phyloP scores from a whole-genome alignment of 1,140 invertebrate species.

The Drosophila kohkoa region DNA sequence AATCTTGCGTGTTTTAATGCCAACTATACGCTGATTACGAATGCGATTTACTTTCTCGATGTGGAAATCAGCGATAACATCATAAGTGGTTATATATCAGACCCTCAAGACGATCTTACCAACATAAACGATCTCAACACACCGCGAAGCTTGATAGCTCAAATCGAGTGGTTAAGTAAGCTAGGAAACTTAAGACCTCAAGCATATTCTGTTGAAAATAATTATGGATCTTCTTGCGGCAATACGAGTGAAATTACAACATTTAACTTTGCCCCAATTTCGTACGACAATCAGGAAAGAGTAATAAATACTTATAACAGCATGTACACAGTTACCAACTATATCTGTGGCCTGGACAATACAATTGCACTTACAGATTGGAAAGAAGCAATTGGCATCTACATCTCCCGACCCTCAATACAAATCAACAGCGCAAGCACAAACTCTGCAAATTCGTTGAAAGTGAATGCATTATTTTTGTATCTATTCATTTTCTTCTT shows the following conservation, averaged over 20 bases:
- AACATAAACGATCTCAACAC: slow-evolving; percentile 10
- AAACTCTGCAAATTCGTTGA: background rate
- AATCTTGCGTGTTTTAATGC: slow-evolving; percentile 41
- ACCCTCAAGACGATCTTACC: slow-evolving; percentile 38
- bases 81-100: slow-evolving; percentile 40
- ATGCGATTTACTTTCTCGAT: slow-evolving; percentile 50
- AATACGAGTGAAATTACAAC: background rate
- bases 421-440: background rate
- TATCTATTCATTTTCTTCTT: no score
- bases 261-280: background rate
- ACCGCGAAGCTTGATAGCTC: slow-evolving; percentile 26
- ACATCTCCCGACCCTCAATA: background rate
- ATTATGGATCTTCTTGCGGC: background rate
- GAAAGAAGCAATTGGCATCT: background rate
- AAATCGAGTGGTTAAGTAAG: slow-evolving; percentile 25
- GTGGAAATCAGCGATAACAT: slow-evolving; percentile 37
- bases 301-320: background rate
- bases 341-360: background rate
- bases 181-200: slow-evolving; percentile 20
- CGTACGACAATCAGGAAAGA: background rate
- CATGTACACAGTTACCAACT: background rate
- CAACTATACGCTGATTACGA: slow-evolving; percentile 36
- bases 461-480: background rate
- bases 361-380: background rate
- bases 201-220: background rate